A percentile compares a stretch with the other conserved stretches of the same genome.
phyloP scores from a whole-genome alignment of 2,797 vertebrate genomes.

The Poeciliopsis gracilis region DNA sequence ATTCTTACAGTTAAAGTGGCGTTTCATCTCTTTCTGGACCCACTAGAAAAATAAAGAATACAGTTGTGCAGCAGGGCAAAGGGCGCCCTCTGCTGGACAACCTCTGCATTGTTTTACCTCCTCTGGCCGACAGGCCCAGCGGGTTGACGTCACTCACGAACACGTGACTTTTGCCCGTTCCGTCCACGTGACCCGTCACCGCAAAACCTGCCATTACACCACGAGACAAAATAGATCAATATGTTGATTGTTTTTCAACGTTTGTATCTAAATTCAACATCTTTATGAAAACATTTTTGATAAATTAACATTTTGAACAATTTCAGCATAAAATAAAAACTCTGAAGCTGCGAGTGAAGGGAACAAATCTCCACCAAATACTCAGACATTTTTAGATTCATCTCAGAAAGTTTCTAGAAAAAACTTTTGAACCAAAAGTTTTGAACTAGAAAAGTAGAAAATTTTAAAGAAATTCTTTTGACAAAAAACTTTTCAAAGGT shows the following conservation, averaged over 20 bases:
- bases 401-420: no score
- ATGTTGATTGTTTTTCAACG: not conserved
- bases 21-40: not conserved
- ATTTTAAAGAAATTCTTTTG: no score
- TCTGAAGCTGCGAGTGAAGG: no score
- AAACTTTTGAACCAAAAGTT: no score
- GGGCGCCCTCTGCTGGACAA: conserved; percentile 14
- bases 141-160: conserved; percentile 88
- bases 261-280: not conserved
- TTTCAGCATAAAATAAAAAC: not conserved
- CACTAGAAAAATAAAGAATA: not conserved
- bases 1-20: not conserved
- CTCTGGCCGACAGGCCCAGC: conserved; percentile 81
- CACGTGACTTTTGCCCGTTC: conserved; percentile 81
- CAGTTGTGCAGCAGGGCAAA: not conserved
- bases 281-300: not conserved
- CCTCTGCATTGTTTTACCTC: conserved; percentile 76
- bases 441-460: no score
- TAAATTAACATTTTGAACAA: not conserved
- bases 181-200: conserved; percentile 87
- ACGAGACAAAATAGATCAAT: not conserved
- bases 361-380: no score
- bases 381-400: no score
- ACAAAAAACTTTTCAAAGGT: no score
- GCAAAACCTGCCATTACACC: conserved; percentile 82